phyloP scores from a whole-genome alignment of 2,113 vertebrate species.

The Spilogale gracilis region DNA sequence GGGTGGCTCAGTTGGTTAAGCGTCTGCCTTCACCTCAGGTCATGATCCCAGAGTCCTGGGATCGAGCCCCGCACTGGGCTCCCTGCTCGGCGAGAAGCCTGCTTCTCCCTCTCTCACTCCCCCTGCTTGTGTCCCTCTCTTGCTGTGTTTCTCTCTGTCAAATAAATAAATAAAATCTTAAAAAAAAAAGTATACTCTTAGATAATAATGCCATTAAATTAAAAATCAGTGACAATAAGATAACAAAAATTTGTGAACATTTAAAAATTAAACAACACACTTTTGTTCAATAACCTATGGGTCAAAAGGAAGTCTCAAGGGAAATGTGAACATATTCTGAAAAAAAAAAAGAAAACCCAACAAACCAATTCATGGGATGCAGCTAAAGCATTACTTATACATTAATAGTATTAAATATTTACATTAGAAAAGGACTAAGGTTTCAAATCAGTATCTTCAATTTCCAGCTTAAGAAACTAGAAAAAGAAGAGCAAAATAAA shows the following conservation, averaged over 20 bases:
- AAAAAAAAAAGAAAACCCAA: slow-evolving; percentile 23
- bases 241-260: neutral
- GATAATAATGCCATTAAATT: neutral
- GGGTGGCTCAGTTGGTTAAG: too few relatives aligned
- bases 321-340: neutral
- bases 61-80: too few relatives aligned
- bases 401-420: neutral
- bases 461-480: neutral
- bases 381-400: neutral
- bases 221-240: neutral
- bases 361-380: neutral
- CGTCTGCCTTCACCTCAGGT: too few relatives aligned
- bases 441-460: neutral
- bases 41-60: too few relatives aligned
- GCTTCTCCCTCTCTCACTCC: too few relatives aligned
- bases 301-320: neutral
- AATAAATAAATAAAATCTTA: too few relatives aligned
- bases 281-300: neutral
- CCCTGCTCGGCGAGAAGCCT: too few relatives aligned
- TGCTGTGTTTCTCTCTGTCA: too few relatives aligned
- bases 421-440: neutral
- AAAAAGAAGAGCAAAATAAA: slow-evolving; percentile 6
- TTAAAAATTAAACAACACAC: neutral
- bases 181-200: neutral
- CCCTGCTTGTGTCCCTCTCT: too few relatives aligned